Conservation (phyloP, 2,888 invertebrate genomes). For the Agriopis marginaria region DNA sequence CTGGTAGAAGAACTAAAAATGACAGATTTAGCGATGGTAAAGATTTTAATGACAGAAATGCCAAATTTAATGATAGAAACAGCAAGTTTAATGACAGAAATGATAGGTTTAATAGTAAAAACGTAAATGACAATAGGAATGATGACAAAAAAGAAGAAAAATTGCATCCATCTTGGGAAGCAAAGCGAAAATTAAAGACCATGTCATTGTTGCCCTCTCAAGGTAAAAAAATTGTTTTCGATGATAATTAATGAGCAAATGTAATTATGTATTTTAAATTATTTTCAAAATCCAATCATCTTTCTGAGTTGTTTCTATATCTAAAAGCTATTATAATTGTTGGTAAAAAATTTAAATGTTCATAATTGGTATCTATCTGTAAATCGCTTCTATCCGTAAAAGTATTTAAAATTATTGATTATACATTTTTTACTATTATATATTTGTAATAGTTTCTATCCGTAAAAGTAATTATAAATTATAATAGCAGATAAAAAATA, state of each 20-base stretch:
- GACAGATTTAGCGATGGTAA: conserved; percentile 32
- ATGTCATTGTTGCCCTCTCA: conserved; percentile 70
- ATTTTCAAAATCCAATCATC: not conserved
- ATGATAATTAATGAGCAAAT: conserved; percentile 56
- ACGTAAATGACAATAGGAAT: conserved; percentile 38
- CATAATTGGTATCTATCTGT: no score
- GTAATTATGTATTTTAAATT: not conserved
- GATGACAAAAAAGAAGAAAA: conserved; percentile 67
- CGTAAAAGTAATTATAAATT: no score
- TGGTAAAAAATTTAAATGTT: no score
- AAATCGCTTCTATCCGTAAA: no score
- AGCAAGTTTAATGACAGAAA: conserved; percentile 37
- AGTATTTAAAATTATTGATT: no score
- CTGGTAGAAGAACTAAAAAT: conserved; percentile 30
- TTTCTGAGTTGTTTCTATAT: not conserved
- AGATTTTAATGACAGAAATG: conserved; percentile 32
- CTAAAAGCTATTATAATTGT: not conserved
- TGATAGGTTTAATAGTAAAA: conserved; percentile 35
- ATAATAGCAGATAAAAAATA: no score
- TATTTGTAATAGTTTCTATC: no score
- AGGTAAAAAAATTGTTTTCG: conserved; percentile 82
- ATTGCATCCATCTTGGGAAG: conserved; percentile 85
- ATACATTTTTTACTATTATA: no score
- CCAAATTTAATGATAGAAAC: conserved; percentile 33
- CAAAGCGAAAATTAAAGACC: conserved; percentile 76